phyloP scores from a whole-genome alignment of 2,797 vertebrate genomes.

The Glossophaga mutica region DNA sequence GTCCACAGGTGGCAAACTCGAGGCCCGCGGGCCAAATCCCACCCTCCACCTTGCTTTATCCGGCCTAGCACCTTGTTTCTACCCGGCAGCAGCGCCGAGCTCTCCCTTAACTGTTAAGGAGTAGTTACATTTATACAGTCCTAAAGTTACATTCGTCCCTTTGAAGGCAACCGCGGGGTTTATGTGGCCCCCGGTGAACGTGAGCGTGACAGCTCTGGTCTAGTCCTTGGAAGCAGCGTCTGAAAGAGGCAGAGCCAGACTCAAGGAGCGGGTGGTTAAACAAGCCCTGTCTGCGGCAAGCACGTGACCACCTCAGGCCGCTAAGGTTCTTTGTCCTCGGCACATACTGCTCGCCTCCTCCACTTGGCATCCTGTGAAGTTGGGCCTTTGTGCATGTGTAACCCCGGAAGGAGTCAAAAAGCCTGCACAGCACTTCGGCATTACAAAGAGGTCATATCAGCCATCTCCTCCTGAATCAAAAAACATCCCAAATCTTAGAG shows the following conservation, averaged over 20 bases:
- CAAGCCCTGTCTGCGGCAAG: background rate
- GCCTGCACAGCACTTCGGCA: background rate
- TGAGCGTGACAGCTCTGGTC: no score
- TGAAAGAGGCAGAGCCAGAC: background rate
- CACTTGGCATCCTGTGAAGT: background rate
- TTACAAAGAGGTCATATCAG: background rate
- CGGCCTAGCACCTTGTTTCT: no score
- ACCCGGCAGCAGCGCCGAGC: fast-evolving
- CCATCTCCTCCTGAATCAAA: slow-evolving; percentile 18
- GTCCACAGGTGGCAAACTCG: background rate
- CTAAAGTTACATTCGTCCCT: no score
- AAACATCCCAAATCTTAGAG: background rate
- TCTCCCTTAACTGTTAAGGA: no score
- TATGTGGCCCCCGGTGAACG: no score
- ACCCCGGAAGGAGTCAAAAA: background rate
- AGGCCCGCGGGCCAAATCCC: no score
- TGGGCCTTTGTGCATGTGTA: background rate
- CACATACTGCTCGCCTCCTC: background rate
- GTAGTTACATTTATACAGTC: no score
- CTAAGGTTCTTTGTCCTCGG: background rate
- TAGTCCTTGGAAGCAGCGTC: background rate
- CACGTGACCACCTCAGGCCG: background rate
- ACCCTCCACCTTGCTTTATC: no score
- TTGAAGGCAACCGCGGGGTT: no score
- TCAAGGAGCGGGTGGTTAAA: background rate